A percentile compares a stretch with the other conserved stretches of the same genome.
Conservation (phyloP, 2,113 vertebrate genomes). For the Cinclus mexicanus region DNA sequence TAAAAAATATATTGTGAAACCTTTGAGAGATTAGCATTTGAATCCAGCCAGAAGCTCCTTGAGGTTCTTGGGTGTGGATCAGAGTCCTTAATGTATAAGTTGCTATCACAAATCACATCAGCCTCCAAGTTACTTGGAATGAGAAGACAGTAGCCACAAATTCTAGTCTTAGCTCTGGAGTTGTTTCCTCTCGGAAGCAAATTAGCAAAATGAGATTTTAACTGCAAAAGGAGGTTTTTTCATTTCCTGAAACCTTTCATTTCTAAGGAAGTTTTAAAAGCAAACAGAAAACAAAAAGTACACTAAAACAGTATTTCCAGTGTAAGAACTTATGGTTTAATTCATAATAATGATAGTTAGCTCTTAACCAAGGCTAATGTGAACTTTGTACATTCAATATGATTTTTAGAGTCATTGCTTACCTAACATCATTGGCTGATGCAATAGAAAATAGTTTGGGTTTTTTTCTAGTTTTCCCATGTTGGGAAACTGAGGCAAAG, state of each 20-base stretch:
- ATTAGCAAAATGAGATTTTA: not conserved
- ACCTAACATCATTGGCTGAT: not conserved
- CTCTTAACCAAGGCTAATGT: not conserved
- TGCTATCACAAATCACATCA: conserved; percentile 23
- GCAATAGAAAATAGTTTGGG: not conserved
- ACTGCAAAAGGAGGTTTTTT: not conserved
- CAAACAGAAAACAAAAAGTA: not conserved
- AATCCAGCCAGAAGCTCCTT: conserved; percentile 66
- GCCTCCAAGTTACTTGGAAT: conserved; percentile 22
- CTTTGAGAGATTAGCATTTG: conserved; percentile 72
- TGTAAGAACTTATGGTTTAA: not conserved
- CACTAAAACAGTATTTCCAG: not conserved
- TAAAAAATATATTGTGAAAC: conserved; percentile 75
- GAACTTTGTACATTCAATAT: not conserved
- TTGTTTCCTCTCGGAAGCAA: conserved; percentile 9
- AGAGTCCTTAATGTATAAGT: conserved; percentile 11
- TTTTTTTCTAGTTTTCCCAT: not conserved
- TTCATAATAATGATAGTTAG: not conserved
- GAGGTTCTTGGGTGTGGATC: conserved; percentile 45
- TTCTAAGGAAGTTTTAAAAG: conserved; percentile 2
- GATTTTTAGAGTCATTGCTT: not conserved
- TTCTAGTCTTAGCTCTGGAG: not conserved
- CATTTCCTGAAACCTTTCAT: conserved; percentile 6
- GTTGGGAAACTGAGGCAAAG: not conserved
- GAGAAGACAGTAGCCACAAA: conserved; percentile 20